These are phyloP conservation scores for Salvelinus alpinus DNA, from an alignment of 2,113 vertebrate species.

Conservation along the genomic window DNA sequence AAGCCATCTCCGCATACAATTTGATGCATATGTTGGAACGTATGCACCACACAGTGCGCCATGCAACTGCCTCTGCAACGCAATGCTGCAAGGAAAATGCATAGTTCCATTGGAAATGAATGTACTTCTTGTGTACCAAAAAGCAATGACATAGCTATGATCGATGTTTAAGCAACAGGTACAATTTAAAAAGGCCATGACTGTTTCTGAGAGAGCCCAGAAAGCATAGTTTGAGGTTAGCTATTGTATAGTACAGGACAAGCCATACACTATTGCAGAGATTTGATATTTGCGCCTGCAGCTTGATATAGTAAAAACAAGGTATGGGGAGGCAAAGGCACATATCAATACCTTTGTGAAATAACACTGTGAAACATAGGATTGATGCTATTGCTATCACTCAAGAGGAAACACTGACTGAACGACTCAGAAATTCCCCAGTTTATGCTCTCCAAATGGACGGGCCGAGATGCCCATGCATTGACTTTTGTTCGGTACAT, in stretches of 20 bases:
- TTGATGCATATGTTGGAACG: too few relatives aligned
- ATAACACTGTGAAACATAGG: background rate
- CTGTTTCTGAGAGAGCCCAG: background rate
- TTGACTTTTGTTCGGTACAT: background rate
- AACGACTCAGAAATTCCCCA: background rate
- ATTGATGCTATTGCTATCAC: background rate
- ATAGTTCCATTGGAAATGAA: too few relatives aligned
- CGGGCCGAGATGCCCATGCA: too few relatives aligned
- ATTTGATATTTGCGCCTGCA: background rate
- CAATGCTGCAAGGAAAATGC: too few relatives aligned
- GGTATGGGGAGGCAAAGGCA: background rate
- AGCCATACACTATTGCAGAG: constrained; percentile 4
- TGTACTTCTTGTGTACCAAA: too few relatives aligned
- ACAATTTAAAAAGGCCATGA: constrained; percentile 1
- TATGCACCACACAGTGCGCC: too few relatives aligned
- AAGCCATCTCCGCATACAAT: too few relatives aligned
- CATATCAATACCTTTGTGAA: constrained; percentile 2
- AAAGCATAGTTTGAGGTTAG: background rate
- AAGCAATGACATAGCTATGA: too few relatives aligned
- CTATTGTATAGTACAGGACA: background rate
- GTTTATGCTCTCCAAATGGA: background rate
- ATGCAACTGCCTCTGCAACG: too few relatives aligned
- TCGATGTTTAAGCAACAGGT: background rate
- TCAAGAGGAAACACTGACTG: background rate
- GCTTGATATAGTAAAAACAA: constrained; percentile 11